Evolutionary conservation across 2,888 invertebrate genomes (phyloP).

Genomic region (Galeruca laticollis): DNA sequence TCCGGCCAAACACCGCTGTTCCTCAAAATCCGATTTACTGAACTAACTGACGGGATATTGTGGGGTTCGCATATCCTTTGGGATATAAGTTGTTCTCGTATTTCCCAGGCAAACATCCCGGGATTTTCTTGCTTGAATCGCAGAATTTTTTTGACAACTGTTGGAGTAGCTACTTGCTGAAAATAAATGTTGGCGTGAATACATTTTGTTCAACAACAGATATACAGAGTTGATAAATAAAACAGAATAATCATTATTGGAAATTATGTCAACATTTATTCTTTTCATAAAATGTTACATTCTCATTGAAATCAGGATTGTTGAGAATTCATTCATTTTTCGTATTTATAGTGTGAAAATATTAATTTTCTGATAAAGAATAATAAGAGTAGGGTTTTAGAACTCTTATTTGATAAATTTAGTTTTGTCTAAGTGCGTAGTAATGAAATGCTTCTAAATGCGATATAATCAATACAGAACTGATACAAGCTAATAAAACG

Average conservation of each 20-base stretch:
- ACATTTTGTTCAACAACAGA: background rate
- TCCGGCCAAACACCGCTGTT: constrained; percentile 88
- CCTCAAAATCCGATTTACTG: constrained; percentile 92
- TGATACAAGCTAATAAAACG: too few relatives aligned
- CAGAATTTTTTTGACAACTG: constrained; percentile 94
- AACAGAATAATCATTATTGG: background rate
- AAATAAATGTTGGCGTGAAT: constrained; percentile 10
- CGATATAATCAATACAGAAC: too few relatives aligned
- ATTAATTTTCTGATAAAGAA: too few relatives aligned
- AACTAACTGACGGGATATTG: constrained; percentile 93
- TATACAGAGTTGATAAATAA: background rate
- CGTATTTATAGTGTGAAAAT: too few relatives aligned
- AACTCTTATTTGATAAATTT: too few relatives aligned
- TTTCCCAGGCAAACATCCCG: constrained; percentile 98
- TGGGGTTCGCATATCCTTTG: constrained; percentile 93
- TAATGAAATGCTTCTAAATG: too few relatives aligned
- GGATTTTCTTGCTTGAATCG: constrained; percentile 95
- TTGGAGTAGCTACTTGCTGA: constrained; percentile 96
- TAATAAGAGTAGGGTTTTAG: too few relatives aligned
- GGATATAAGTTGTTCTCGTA: constrained; percentile 87
- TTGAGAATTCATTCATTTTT: too few relatives aligned
- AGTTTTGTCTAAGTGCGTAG: too few relatives aligned
- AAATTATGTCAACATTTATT: background rate
- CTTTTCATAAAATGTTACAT: too few relatives aligned
- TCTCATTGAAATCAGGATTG: too few relatives aligned